Evolutionary conservation across 1,140 invertebrate species (phyloP).

Genomic region (Monomorium pharaonis): DNA sequence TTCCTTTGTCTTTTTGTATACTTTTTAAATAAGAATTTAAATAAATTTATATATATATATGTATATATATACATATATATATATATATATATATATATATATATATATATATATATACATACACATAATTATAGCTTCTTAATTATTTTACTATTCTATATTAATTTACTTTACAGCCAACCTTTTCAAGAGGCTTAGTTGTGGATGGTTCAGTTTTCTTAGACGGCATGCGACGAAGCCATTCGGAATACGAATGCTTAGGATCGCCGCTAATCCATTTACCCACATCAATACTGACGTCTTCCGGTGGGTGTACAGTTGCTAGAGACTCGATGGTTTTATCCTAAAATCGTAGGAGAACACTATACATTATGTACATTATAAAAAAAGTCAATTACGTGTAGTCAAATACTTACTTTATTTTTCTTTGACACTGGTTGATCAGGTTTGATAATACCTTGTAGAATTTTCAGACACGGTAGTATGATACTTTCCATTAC

Average conservation of each 20-base stretch:
- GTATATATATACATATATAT: no score
- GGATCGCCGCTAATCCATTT: slow-evolving; percentile 92
- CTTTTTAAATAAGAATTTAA: no score
- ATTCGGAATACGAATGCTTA: slow-evolving; percentile 90
- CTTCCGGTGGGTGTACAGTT: slow-evolving; percentile 86
- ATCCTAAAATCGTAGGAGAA: slow-evolving; percentile 75
- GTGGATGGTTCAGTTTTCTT: slow-evolving; percentile 77
- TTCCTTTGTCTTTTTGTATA: not conserved
- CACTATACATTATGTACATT: not conserved
- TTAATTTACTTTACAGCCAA: slow-evolving; percentile 31
- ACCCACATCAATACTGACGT: slow-evolving; percentile 89
- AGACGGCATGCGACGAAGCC: slow-evolving; percentile 87
- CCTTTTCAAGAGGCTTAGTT: slow-evolving; percentile 79
- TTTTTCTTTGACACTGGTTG: slow-evolving; percentile 86
- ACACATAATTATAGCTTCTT: not conserved
- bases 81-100: no score
- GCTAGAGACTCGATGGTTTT: slow-evolving; percentile 86
- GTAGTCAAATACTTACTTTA: slow-evolving; percentile 73
- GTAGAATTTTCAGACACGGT: slow-evolving; percentile 94
- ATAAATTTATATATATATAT: no score
- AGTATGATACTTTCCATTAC: slow-evolving; percentile 92
- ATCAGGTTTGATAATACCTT: slow-evolving; percentile 91
- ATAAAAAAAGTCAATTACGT: slow-evolving; percentile 59
- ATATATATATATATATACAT: no score
- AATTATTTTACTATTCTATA: slow-evolving; percentile 18